Evolutionary conservation across 2,888 invertebrate species (phyloP).

Genomic region (Athalia rosae): DNA sequence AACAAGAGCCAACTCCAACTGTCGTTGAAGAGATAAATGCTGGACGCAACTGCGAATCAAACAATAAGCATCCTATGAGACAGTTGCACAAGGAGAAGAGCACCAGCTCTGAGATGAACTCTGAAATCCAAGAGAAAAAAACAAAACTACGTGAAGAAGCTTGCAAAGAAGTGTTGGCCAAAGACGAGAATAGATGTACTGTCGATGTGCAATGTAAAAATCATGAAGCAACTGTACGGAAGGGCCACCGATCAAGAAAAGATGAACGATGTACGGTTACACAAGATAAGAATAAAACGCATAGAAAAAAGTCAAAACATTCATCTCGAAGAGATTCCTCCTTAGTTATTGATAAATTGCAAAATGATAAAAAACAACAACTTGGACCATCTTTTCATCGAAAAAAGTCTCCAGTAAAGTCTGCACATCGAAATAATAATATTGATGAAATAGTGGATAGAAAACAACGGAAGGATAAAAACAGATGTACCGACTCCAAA

Average conservation of each 20-base stretch:
- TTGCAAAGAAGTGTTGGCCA: neutral
- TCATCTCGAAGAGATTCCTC: neutral
- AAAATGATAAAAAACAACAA: neutral
- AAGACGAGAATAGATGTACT: neutral
- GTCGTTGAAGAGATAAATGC: constrained; percentile 53
- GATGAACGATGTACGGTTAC: neutral
- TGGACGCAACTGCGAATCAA: neutral
- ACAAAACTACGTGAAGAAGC: neutral
- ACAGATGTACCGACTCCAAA: neutral
- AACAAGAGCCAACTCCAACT: constrained; percentile 49
- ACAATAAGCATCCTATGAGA: too few relatives aligned
- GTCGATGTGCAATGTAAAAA: neutral
- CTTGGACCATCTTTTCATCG: neutral
- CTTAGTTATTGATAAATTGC: too few relatives aligned
- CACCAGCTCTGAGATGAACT: neutral
- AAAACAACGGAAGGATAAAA: neutral
- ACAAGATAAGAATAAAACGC: neutral
- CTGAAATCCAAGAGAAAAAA: neutral
- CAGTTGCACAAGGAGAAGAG: neutral
- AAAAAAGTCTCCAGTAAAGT: neutral
- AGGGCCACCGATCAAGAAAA: neutral
- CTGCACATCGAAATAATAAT: constrained; percentile 18
- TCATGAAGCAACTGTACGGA: neutral
- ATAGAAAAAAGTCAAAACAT: neutral
- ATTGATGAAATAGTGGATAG: neutral